These are phyloP conservation scores for Gulo gulo DNA, from an alignment of 2,113 vertebrate genomes.

Conservation along the genomic window DNA sequence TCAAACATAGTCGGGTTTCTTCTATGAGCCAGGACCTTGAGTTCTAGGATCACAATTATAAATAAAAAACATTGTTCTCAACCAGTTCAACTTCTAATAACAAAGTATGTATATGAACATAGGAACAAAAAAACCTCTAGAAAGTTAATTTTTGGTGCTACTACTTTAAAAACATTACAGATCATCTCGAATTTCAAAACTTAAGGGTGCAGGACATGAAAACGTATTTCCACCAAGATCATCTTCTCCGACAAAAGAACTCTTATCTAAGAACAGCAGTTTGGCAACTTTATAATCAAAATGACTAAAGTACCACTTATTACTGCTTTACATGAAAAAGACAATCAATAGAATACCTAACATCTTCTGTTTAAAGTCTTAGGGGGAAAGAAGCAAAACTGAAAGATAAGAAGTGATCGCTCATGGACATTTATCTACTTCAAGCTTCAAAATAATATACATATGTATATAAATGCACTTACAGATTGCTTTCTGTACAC, in stretches of 20 bases:
- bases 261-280: background rate
- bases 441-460: background rate
- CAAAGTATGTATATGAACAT: background rate
- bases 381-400: background rate
- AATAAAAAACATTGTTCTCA: background rate
- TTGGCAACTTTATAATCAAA: background rate
- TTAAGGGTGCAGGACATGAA: background rate
- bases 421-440: background rate
- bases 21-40: background rate
- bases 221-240: background rate
- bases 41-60: background rate
- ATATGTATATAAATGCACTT: background rate
- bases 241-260: background rate
- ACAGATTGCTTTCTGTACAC: background rate
- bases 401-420: background rate
- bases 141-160: background rate
- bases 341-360: background rate
- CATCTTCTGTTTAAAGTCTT: background rate
- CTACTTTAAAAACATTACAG: background rate
- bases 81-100: background rate
- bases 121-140: background rate
- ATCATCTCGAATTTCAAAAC: background rate
- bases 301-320: background rate
- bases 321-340: background rate
- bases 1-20: background rate